Evolutionary conservation across 2,888 invertebrate species (phyloP).

Genomic region (Eumerus sabulonum): DNA sequence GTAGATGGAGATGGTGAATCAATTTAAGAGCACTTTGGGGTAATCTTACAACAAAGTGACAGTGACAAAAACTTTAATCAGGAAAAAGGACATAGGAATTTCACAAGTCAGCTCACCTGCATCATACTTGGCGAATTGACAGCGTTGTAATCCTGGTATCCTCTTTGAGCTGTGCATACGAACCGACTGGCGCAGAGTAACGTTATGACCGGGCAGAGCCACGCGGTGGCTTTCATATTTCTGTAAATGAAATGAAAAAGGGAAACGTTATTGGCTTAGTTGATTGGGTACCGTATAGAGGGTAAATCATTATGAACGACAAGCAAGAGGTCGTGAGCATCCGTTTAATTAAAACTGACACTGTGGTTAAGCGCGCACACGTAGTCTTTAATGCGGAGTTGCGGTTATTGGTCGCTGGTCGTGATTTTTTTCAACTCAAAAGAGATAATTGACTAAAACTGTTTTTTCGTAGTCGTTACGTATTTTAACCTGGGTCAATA

Average conservation of each 20-base stretch:
- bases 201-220: slow-evolving; percentile 78
- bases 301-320: slow-evolving; percentile 5
- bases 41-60: slow-evolving; percentile 19
- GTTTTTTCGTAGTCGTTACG: too few relatives aligned
- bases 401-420: slow-evolving; percentile 30
- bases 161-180: slow-evolving; percentile 77
- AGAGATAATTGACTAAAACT: slow-evolving; percentile 20
- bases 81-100: slow-evolving; percentile 22
- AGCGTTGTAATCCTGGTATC: slow-evolving; percentile 75
- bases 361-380: slow-evolving; percentile 38
- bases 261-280: slow-evolving; percentile 3
- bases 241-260: slow-evolving; percentile 70
- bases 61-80: slow-evolving; percentile 13
- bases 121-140: slow-evolving; percentile 74
- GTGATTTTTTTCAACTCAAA: neutral
- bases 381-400: neutral
- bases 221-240: slow-evolving; percentile 79
- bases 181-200: slow-evolving; percentile 77
- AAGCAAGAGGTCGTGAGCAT: slow-evolving; percentile 16
- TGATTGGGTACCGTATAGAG: neutral
- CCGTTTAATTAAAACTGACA: slow-evolving; percentile 51
- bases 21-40: slow-evolving; percentile 37
- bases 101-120: slow-evolving; percentile 74
- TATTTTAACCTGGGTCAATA: too few relatives aligned
- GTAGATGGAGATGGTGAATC: slow-evolving; percentile 11